These are phyloP conservation scores for Florisuga fusca DNA, from an alignment of 2,797 vertebrate species.

Conservation along the genomic window DNA sequence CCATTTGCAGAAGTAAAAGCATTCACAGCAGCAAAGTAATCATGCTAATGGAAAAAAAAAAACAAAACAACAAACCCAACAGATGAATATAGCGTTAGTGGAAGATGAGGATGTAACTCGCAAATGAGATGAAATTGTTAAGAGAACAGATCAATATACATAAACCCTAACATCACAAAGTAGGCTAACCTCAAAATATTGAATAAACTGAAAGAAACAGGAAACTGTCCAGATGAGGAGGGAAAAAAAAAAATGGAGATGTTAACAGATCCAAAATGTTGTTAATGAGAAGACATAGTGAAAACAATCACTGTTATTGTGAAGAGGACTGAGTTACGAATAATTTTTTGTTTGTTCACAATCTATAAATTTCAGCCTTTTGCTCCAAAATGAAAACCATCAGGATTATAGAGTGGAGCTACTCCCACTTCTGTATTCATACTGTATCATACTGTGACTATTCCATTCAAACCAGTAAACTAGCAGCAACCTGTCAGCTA, in stretches of 20 bases:
- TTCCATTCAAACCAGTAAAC: neutral
- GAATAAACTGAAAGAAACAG: neutral
- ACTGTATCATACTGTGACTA: neutral
- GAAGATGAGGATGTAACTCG: conserved; percentile 55
- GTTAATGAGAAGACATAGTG: neutral
- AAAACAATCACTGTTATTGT: neutral
- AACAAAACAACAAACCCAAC: neutral
- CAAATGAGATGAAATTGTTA: conserved; percentile 52
- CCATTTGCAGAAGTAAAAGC: conserved; percentile 30
- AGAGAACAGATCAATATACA: conserved; percentile 39
- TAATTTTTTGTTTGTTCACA: neutral
- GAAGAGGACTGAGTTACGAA: neutral
- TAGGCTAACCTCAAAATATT: conserved; percentile 18
- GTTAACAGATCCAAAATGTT: neutral
- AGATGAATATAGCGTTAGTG: conserved; percentile 30
- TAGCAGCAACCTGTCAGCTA: neutral
- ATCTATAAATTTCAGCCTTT: neutral
- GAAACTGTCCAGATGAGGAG: neutral
- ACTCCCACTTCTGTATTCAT: neutral
- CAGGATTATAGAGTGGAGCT: neutral
- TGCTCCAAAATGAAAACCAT: neutral
- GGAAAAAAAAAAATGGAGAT: neutral
- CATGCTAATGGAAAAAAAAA: conserved; percentile 37
- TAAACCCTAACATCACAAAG: neutral
- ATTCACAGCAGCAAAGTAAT: conserved; percentile 54